Base-by-base conservation (phyloP, 2,888 invertebrate genomes). In the Phragmatobia fuliginosa region DNA sequence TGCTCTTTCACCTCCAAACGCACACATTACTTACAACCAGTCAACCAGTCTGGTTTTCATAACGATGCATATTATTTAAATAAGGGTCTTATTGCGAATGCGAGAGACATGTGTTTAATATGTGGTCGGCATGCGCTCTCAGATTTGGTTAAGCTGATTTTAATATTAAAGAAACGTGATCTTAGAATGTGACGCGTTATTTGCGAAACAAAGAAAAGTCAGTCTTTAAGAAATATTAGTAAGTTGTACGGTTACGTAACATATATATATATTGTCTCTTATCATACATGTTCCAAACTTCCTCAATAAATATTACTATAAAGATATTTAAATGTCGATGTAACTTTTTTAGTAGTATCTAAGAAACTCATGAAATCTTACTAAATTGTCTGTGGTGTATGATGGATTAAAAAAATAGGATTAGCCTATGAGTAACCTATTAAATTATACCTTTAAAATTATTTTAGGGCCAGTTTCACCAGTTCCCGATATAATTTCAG, bases 101-200 rank as follows among this genome's bases (percentile, higher is more conserved):
- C 21, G 21, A 21, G 45, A 45, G 45, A 45, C 10, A 38, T 49
- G n/a, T 49, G 45, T 49, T 49, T 49, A 8, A 2, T 49, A 49
- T 49, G 45, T 49, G 45, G 45, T 21, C 45, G 8, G 10, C 45
- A 21, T n/a, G 45, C 45, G 45, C 10, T n/a, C 8, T n/a, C 45
- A 21, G 45, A 49, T 49, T 49, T 49, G 45, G 45, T n/a, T 49
- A 49, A 49, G 21, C 45, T 49, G 45, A 49, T 49, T 49, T 45
- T 49, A n/a, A 49, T 49, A 49, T 49, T 49, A 49, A n/a, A 49
- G 45, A 49, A 49, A 49, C 45, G 45, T 49, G 45, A 49, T n/a
- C 45, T n/a, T n/a, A 49, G 45, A 21, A 45, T 21, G 21, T 45
- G 45, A 21, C 45, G 18, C 18, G 21, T 45, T 7, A 21, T 21